Conservation (phyloP, 1,140 invertebrate species). For the Pseudomyrmex sp. region DNA sequence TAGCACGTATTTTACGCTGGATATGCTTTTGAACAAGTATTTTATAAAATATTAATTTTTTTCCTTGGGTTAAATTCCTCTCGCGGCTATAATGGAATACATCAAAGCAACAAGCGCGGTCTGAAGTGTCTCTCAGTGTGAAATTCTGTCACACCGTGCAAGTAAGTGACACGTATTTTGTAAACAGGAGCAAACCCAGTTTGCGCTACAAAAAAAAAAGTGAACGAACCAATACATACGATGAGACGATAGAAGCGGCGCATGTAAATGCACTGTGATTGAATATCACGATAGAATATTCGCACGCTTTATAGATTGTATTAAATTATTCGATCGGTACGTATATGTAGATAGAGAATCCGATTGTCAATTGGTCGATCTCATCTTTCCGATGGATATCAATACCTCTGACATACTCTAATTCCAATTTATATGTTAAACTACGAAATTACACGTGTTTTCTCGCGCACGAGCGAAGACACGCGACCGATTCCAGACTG, state of each 20-base stretch:
- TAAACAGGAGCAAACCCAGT: neutral
- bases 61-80: neutral
- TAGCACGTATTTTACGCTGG: neutral
- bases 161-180: neutral
- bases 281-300: slow-evolving; percentile 1
- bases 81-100: neutral
- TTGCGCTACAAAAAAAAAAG: neutral
- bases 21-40: neutral
- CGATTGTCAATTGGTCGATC: slow-evolving; percentile 34
- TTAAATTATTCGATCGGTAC: slow-evolving; percentile 35
- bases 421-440: slow-evolving; percentile 73
- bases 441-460: slow-evolving; percentile 43
- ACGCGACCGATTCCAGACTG: neutral
- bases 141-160: neutral
- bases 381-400: slow-evolving; percentile 26
- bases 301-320: slow-evolving; percentile 12
- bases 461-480: neutral
- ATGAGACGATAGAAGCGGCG: too few relatives aligned
- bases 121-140: neutral
- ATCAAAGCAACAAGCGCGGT: neutral
- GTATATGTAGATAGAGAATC: slow-evolving; percentile 9
- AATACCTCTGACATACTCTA: slow-evolving; percentile 31
- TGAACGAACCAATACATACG: neutral
- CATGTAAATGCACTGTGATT: slow-evolving; percentile 12
- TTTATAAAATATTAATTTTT: slow-evolving; percentile 17